Evolutionary conservation across 2,888 invertebrate species (phyloP), one percentile per base, ranked within the genome.

Genomic region (Agrotis clavis): DNA sequence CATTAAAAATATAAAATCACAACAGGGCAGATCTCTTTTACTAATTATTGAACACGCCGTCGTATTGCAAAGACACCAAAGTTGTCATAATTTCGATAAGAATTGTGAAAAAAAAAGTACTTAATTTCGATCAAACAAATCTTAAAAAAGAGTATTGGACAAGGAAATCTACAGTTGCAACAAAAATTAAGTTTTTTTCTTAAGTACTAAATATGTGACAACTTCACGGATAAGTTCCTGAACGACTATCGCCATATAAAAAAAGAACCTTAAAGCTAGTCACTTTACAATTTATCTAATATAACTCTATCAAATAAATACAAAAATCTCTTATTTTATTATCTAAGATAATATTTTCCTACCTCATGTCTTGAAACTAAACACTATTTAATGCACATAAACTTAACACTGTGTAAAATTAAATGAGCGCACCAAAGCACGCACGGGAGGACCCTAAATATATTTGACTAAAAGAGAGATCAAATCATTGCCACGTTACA

Each of bases 391-490:
- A 88, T 87, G 87, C 86, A 82, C 84, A 85, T 88, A 86, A 86
- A 87, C 85, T 83, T 87, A 89, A 95, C 94, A 94, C 94, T 94
- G 94, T 91, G 86, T 93, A 92, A 92, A 94, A 92, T 92, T 92
- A 91, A 89, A 85, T 86, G 85, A 85, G 92, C 89, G 91, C 87
- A 85, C 86, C 84, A 71, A 57, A 79, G 82, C 81, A 81, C 86
- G 87, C 89, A 91, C 91, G 92, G 94, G 91, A 91, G 92, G 92
- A 90, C 93, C 94, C 95, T 95, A 92, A 96, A 96, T 95, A 97
- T 97, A 97, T 97, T 97, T 97, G 97, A 97, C 97, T 97, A 97
- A 97, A 97, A 97, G 96, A 97, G 97, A 97, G 97, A 97, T 97
- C 97, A 97, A 97, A 97, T 97, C 97, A 97, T 97, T 97, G 97